Evolutionary conservation across 2,888 invertebrate species (phyloP).

Genomic region (Uloborus plumipes): DNA sequence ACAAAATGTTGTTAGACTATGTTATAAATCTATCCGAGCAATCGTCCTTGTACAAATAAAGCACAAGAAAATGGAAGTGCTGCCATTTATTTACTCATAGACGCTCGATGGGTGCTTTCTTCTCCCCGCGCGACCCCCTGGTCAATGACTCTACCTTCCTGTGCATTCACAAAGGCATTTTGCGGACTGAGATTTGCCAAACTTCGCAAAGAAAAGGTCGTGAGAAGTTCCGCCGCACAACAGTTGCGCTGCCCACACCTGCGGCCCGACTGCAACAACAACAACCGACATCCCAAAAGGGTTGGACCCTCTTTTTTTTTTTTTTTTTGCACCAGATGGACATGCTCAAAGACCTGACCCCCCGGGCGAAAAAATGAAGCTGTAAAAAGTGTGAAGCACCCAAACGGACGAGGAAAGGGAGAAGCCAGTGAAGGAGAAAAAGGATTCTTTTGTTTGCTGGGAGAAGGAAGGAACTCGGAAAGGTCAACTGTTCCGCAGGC

Average conservation of each 20-base stretch:
- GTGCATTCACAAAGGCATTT: too few relatives aligned
- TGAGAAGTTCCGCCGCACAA: neutral
- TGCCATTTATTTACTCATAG: too few relatives aligned
- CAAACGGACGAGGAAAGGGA: neutral
- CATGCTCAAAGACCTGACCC: neutral
- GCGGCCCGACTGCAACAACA: slow-evolving; percentile 22
- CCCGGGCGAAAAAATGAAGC: neutral
- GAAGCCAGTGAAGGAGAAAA: neutral
- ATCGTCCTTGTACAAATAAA: too few relatives aligned
- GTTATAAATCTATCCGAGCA: too few relatives aligned
- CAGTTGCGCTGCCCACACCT: slow-evolving; percentile 23
- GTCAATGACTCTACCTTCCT: too few relatives aligned
- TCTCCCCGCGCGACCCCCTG: too few relatives aligned
- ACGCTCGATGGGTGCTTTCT: too few relatives aligned
- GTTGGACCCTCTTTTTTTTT: neutral
- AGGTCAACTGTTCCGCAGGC: slow-evolving; percentile 59
- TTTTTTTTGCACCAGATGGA: neutral
- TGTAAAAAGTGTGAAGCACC: too few relatives aligned
- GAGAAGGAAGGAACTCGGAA: slow-evolving; percentile 27
- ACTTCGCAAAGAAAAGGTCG: neutral
- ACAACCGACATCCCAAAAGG: neutral
- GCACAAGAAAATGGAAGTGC: too few relatives aligned
- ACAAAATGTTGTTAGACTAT: too few relatives aligned
- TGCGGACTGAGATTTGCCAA: too few relatives aligned
- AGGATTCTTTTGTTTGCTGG: slow-evolving; percentile 33